Base-by-base conservation (phyloP, 2,113 vertebrate species). In the Butorides virescens region DNA sequence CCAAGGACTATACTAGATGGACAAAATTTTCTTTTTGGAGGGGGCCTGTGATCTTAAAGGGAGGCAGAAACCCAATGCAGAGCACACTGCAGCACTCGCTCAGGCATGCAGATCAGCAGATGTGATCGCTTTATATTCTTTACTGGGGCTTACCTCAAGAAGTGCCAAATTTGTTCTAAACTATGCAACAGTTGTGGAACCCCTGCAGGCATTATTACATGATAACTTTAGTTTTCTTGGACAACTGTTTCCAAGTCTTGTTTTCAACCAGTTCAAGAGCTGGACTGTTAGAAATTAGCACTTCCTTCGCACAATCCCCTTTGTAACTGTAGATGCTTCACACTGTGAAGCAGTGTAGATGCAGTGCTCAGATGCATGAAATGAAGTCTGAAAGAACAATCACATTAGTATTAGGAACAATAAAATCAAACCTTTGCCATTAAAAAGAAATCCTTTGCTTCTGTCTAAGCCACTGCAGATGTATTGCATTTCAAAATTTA, bases 121-220 rank as follows among this genome's bases (percentile, higher is more conserved):
- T 95, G 92, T 91, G 84, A 90, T 93, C 8, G 1, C 50, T 96
- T 93, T 68, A 52, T 94, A 20, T 79, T 92, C 88, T 96, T 93
- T 93, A 89, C 70, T 78, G 36, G 78, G 84, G 79, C 86, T 93
- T 93, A 92, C 32, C 77, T 95, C 92, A 82, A 95, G 58, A 92
- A 91, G 70, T 92, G 86, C 86, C 92, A 95, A 78, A 94, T 91
- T 95, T 95, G 89, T 88, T 91, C 73, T 87, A 93, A 97, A 82
- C 93, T 85, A 89, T 91, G 91, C 83, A 96, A 79, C 46, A 90
- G 86, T 96, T 93, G 84, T 85, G 89, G 82, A 91, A 93, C 53
- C 70, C 95, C 92, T 92, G 77, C 66, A 95, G 95, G 94, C 94
- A 82, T 66, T 78, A 96, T 94, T 96, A 95, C 52, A 89, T 66